Conservation (phyloP, 2,113 vertebrate genomes). For the Oenanthe melanoleuca region DNA sequence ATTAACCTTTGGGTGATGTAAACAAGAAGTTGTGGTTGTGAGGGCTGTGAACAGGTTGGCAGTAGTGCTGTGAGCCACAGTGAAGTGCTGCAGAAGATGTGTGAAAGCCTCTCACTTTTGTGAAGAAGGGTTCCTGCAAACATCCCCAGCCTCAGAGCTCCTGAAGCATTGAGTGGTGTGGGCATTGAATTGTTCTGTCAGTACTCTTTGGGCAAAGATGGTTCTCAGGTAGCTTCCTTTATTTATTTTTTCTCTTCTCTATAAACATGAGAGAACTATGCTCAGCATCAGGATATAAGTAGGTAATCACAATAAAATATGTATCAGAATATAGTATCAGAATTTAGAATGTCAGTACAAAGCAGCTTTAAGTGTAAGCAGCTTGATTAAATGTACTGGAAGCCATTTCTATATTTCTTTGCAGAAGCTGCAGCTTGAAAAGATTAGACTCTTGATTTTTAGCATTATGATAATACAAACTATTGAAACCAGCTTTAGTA, state of each 20-base stretch:
- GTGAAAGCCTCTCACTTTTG: background rate
- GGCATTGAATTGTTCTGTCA: background rate
- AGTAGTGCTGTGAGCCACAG: background rate
- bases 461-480: background rate
- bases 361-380: background rate
- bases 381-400: background rate
- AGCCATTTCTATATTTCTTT: background rate
- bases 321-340: background rate
- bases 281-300: background rate
- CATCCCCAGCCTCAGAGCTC: background rate
- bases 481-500: background rate
- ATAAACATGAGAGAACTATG: accelerated
- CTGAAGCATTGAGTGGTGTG: background rate
- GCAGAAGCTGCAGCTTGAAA: background rate
- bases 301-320: too few relatives aligned
- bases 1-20: background rate
- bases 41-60: background rate
- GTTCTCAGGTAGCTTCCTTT: background rate
- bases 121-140: background rate
- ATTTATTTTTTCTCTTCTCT: too few relatives aligned
- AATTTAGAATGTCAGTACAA: background rate
- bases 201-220: background rate
- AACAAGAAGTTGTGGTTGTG: background rate
- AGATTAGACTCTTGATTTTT: background rate
- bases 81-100: background rate